A percentile compares a stretch with the other conserved stretches of the same genome.
Conservation (phyloP, 2,888 invertebrate genomes). For the Pterostichus niger region DNA sequence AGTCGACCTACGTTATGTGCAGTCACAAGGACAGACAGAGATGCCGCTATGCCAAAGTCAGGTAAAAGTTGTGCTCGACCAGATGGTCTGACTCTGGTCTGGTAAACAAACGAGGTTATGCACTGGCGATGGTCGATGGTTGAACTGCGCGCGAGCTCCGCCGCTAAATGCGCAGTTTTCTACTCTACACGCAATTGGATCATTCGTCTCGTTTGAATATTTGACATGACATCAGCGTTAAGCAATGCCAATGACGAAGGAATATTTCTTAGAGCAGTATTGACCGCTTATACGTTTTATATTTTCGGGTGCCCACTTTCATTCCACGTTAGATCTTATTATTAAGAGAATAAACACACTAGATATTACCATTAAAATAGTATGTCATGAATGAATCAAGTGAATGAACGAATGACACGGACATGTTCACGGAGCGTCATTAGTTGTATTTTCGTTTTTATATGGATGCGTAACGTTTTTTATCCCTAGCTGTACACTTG, state of each 20-base stretch:
- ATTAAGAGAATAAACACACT: not conserved
- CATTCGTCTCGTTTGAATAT: conserved; percentile 31
- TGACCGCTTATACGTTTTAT: not conserved
- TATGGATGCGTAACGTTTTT: too few relatives aligned
- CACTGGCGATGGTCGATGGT: not conserved
- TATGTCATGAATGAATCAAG: too few relatives aligned
- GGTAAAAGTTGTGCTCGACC: conserved; percentile 17
- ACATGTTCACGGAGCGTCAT: too few relatives aligned
- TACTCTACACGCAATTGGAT: conserved; percentile 35
- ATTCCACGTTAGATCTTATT: conserved; percentile 1
- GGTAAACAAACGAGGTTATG: conserved; percentile 30
- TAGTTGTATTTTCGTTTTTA: too few relatives aligned
- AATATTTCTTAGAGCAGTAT: conserved; percentile 1
- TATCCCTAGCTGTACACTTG: too few relatives aligned
- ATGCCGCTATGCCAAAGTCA: not conserved
- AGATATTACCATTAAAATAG: too few relatives aligned
- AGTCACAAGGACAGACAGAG: conserved; percentile 25
- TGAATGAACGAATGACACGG: too few relatives aligned
- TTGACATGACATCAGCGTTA: conserved; percentile 33
- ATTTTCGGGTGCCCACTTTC: not conserved
- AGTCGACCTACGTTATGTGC: conserved; percentile 8
- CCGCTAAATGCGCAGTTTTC: conserved; percentile 33
- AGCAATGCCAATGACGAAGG: conserved; percentile 6
- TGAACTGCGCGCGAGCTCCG: not conserved
- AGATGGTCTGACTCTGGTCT: not conserved